Conservation (phyloP, 2,113 vertebrate species). For the Columbina picui region DNA sequence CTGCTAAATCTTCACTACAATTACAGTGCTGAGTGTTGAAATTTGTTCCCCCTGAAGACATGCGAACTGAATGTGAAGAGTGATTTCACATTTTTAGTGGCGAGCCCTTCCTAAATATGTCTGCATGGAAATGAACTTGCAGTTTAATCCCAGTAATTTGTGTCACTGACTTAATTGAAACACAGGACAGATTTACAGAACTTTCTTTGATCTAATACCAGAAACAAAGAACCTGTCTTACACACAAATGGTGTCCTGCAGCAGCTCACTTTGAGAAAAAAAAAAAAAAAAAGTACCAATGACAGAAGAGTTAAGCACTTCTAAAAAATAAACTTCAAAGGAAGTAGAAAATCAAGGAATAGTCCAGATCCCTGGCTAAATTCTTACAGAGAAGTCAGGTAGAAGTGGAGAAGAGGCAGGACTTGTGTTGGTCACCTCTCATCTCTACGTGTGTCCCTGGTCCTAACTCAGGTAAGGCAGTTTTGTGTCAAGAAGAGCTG, state of each 20-base stretch:
- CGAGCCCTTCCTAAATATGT: neutral
- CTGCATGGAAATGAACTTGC: neutral
- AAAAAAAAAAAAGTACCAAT: neutral
- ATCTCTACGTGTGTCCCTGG: neutral
- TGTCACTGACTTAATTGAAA: neutral
- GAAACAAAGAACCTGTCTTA: neutral
- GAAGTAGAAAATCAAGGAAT: neutral
- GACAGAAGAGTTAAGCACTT: neutral
- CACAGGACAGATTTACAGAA: neutral
- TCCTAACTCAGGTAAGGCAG: neutral
- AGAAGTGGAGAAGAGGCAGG: neutral
- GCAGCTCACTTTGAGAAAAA: neutral
- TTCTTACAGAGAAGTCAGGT: neutral
- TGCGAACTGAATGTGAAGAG: neutral
- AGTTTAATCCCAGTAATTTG: neutral
- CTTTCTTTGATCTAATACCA: neutral
- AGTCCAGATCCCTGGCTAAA: neutral
- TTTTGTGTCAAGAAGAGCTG: neutral
- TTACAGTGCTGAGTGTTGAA: neutral
- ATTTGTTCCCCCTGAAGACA: neutral
- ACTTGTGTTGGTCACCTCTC: slow-evolving; percentile 11
- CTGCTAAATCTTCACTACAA: neutral
- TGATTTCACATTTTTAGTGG: neutral
- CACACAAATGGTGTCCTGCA: neutral
- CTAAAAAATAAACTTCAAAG: neutral